Evolutionary conservation across 1,140 invertebrate genomes (phyloP), one percentile per base, ranked within the genome.

Genomic region (Prorops nasuta): DNA sequence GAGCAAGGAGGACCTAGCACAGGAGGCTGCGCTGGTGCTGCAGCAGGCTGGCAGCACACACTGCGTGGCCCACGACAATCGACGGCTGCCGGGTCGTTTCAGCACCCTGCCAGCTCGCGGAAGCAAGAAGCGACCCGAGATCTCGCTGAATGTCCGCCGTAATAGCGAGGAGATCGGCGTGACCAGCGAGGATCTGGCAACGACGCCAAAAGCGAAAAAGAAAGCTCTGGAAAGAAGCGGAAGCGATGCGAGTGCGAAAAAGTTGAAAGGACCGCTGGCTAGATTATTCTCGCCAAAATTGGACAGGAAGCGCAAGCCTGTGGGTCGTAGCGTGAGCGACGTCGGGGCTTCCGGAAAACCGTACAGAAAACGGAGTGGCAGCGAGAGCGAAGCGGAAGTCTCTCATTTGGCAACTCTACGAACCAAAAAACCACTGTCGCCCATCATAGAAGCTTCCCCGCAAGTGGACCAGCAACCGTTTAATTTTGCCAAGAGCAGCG

Each of bases 401-500:
- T 71, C 66, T 1, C 66, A 70, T 15, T 42, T 70, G 12, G 63
- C 60, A 32, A 52, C 43, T 4, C 35, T 48, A 9, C 58, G 70
- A 1, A 69, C 64, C 48, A 86, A 83, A 64, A 82, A 83, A 44
- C 87, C 87, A 60, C 58, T 90, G n/a, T 88, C 86, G 14, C 88
- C 87, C 0, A 90, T 90, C 47, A 89, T 89, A 41, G 87, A 90
- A 74, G 69, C 72, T 68, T 83, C 75, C 71, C 81, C 64, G 77
- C 84, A 57, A 65, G 80, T 63, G 15, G 65, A 74, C 42, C 65
- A 70, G 32, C 85, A 87, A 59, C 87, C 86, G 52, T 89, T 89
- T 55, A 77, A 82, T 40, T 79, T 70, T 38, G 16, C 20, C 2
- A 31, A 37, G 3, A 12, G 12, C 14, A 14, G 12, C 18, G 44